phyloP scores from a whole-genome alignment of 2,888 invertebrate genomes.

The Chymomyza procnemis region DNA sequence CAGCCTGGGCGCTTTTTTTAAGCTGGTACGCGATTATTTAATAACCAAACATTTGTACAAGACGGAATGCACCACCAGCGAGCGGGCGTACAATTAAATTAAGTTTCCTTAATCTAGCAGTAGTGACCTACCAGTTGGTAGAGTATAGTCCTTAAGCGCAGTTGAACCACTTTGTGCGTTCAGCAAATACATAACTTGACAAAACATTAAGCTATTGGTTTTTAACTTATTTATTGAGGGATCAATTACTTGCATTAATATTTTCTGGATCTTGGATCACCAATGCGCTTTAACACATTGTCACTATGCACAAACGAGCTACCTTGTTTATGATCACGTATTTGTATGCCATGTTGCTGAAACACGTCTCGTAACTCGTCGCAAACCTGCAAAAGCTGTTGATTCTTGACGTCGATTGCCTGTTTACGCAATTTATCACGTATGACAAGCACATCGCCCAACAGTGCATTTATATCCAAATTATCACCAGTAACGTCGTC shows the following conservation, averaged over 20 bases:
- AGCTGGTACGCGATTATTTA: slow-evolving; percentile 90
- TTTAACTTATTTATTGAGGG: neutral
- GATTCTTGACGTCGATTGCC: slow-evolving; percentile 81
- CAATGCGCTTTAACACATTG: neutral
- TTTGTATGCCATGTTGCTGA: slow-evolving; percentile 82
- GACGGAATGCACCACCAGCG: slow-evolving; percentile 69
- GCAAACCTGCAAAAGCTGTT: slow-evolving; percentile 82
- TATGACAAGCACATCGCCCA: slow-evolving; percentile 83
- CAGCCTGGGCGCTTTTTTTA: slow-evolving; percentile 95
- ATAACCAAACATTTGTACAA: slow-evolving; percentile 89
- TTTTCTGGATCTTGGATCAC: neutral
- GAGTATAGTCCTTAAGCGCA: too few species aligned
- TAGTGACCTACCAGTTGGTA: neutral
- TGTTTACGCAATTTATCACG: slow-evolving; percentile 82
- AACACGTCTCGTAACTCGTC: slow-evolving; percentile 84
- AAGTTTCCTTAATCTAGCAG: neutral
- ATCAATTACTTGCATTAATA: neutral
- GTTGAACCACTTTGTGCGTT: too few species aligned
- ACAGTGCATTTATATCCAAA: slow-evolving; percentile 67
- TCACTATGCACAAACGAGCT: slow-evolving; percentile 80
- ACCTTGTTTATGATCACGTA: slow-evolving; percentile 84
- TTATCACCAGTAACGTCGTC: slow-evolving; percentile 23
- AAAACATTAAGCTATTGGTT: too few species aligned
- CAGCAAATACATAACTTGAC: too few species aligned
- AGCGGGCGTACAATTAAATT: slow-evolving; percentile 45